Percentiles rank a stretch among this genome's conserved stretches.
phyloP scores from a whole-genome alignment of 2,797 vertebrate genomes.

The Squalus acanthias region DNA sequence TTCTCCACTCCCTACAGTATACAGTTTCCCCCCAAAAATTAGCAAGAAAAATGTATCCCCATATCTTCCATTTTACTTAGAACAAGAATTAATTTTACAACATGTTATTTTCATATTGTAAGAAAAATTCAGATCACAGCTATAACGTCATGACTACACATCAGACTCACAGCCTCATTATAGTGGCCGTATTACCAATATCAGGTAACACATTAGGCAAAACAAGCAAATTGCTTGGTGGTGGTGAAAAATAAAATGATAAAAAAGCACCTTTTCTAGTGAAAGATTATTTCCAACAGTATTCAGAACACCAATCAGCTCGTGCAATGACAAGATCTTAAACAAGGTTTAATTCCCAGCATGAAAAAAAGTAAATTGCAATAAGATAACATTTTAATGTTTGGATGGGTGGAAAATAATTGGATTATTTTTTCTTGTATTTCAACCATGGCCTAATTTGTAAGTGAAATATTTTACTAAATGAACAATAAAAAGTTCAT shows the following conservation, averaged over 20 bases:
- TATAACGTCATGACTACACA: not conserved
- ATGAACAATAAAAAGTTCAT: not conserved
- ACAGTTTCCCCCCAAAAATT: not conserved
- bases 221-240: not conserved
- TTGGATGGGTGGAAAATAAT: not conserved
- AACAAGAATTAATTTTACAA: not conserved
- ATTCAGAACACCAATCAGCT: not conserved
- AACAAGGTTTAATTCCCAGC: not conserved
- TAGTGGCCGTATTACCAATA: not conserved
- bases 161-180: not conserved
- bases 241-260: not conserved
- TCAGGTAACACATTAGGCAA: not conserved
- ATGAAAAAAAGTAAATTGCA: not conserved
- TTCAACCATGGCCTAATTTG: not conserved
- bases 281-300: constrained; percentile 12
- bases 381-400: not conserved
- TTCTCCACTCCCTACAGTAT: not conserved
- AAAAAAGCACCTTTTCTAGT: not conserved
- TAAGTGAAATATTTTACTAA: not conserved
- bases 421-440: not conserved
- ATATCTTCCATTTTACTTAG: not conserved
- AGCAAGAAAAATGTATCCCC: not conserved
- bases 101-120: not conserved
- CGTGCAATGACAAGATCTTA: not conserved
- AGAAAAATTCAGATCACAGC: not conserved